Evolutionary conservation across 2,797 vertebrate species (phyloP), one percentile per base, ranked within the genome.

Genomic region (Yasuhikotakia modesta): DNA sequence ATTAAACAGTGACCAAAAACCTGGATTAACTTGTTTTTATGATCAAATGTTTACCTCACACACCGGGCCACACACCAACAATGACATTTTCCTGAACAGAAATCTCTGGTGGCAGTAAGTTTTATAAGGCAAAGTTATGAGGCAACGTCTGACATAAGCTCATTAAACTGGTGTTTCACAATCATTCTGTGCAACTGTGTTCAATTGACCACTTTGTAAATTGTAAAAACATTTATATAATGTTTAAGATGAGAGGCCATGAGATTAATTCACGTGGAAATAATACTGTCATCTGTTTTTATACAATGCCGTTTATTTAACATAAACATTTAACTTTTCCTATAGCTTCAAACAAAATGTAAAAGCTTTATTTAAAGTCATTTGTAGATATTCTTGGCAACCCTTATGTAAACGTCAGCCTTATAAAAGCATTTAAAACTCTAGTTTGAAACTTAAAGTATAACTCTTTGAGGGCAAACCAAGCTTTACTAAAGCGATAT

Each of bases 31-130:
- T 70, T 55, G 21, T 27, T 50, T 43, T 74, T 69, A 64, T 57
- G 19, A 74, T 73, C 19, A 73, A 78, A 69, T 27, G 39, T 70
- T 70, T 69, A 52, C 32, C 60, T 55, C 17, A 27, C 30, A 46
- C 46, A 43, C 32, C 64, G 73, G 45, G 78, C 43, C 73, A 70
- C 82, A 79, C 32, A 76, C 71, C 69, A 73, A 58, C 30, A 76
- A 30, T 69, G 75, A 79, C 79, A 73, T 57, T 21, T 73, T 16
- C 17, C 8, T 21, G 46, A 65, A 81, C 50, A 66, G 8, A 79
- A 65, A 53, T 35, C 10, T 72, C 46, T 79, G 61, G 19, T 63
- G 45, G 61, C 66, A 11, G 45, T 17, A 45, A 11, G 7, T 63
- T 32, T 69, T 58, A 32, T 58, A 24, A 22, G 10, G 19, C 4